Conservation (phyloP, 2,888 invertebrate genomes). For the Steromphala cineraria region DNA sequence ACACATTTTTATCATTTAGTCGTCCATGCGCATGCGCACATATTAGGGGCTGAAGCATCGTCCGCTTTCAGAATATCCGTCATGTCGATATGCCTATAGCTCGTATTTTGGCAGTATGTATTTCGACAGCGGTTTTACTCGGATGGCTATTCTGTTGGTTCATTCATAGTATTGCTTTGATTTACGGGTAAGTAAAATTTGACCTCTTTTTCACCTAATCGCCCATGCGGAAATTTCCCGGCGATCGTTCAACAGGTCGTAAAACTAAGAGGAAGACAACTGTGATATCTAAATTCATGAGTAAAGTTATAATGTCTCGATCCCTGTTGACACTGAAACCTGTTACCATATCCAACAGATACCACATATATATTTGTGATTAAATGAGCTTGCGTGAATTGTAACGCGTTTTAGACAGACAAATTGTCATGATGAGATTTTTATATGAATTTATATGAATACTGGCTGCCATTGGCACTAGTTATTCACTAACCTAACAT, state of each 20-base stretch:
- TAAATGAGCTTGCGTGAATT: too few species aligned
- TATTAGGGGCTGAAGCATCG: neutral
- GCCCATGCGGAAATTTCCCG: neutral
- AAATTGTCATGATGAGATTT: too few species aligned
- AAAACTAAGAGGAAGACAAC: neutral
- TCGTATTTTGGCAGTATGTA: constrained; percentile 50
- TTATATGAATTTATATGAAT: too few species aligned
- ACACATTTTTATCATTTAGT: too few species aligned
- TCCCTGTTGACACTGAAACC: neutral
- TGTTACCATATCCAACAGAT: too few species aligned
- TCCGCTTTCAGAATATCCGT: constrained; percentile 28
- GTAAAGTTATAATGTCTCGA: neutral
- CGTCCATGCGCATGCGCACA: neutral
- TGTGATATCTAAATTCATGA: neutral
- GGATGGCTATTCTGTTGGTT: constrained; percentile 63
- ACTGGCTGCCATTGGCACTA: too few species aligned
- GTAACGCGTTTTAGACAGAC: too few species aligned
- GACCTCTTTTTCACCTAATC: neutral
- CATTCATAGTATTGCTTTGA: constrained; percentile 58
- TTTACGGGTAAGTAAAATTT: constrained; percentile 60
- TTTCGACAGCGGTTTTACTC: constrained; percentile 52
- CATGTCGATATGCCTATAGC: constrained; percentile 66
- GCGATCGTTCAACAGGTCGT: too few species aligned
- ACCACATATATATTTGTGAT: too few species aligned
- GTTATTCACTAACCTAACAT: too few species aligned